Evolutionary conservation across 2,797 vertebrate genomes (phyloP), one percentile per base, ranked within the genome.

Genomic region (Cyclopterus lumpus): DNA sequence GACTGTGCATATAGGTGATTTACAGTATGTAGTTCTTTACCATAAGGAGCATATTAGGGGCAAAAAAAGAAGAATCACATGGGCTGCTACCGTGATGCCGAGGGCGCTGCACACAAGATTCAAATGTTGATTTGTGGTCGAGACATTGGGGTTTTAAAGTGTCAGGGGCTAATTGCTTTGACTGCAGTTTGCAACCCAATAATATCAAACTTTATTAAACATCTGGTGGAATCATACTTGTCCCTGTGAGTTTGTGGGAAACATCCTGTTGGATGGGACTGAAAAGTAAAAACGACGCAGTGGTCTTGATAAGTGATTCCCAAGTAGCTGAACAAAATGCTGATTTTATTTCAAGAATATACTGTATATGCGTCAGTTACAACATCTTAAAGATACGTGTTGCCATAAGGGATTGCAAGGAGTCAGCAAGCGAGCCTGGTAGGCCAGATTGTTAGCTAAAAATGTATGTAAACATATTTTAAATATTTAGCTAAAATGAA

Each of bases 141-240:
- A 65, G 62, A 54, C 70, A 24, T 40, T 9, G 32, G 12, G 11
- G 62, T 30, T 80, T 81, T 57, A 40, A 85, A 72, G 28, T 72
- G 69, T 83, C 58, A 48, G 44, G 46, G 75, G 70, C 62, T 85
- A 81, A 86, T 84, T 83, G 62, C 32, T 86, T 86, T 80, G 54
- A 81, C 75, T 57, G 59, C 61, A 53, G 68, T 55, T 8, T 58
- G 73, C 73, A 84, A 59, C 14, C 63, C 36, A 74, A 83, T 68
- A 87, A 83, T 71, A 59, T 79, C 79, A 75, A 84, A 88, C 70
- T 79, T 72, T 75, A 81, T 82, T 84, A 60, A 79, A 75, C 67
- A 77, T 67, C 42, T 85, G 77, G 74, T 82, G 53, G 75, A 75
- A 75, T 79, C 71, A 73, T 84, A 72, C 67, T 28, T 60, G 71